Conservation (phyloP, 1,140 invertebrate genomes). For the Heterodera carotae region DNA sequence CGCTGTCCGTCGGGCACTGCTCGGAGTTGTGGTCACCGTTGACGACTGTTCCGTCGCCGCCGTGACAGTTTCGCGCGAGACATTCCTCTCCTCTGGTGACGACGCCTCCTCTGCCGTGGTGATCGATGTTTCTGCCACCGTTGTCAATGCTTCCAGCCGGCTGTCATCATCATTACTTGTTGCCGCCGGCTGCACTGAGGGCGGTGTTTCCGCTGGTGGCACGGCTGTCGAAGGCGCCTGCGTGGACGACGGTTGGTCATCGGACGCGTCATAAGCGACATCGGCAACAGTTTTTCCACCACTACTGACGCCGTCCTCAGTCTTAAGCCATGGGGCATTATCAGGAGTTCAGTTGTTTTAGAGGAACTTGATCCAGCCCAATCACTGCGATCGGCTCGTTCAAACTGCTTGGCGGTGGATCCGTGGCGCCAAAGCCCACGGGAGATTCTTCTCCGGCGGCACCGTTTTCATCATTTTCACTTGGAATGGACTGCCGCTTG, state of each 20-base stretch:
- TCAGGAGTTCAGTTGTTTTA: not conserved
- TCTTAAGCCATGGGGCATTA: not conserved
- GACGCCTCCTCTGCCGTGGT: not conserved
- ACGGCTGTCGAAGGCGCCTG: too few relatives aligned
- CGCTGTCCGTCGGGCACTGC: not conserved
- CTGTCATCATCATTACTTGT: too few relatives aligned
- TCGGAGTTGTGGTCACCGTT: not conserved
- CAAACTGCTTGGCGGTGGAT: not conserved
- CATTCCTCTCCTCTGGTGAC: not conserved
- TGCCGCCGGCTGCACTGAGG: not conserved
- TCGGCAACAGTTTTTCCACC: not conserved
- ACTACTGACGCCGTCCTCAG: not conserved
- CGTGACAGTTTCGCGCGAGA: not conserved
- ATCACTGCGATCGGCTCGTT: not conserved
- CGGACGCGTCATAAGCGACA: not conserved
- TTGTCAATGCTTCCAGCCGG: too few relatives aligned
- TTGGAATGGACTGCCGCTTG: not conserved
- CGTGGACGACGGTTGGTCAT: not conserved
- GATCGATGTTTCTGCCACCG: not conserved
- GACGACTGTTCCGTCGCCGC: conserved; percentile 6
- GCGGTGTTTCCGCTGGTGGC: not conserved
- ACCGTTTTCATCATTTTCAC: not conserved
- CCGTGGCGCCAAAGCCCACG: not conserved
- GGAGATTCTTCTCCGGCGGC: not conserved
- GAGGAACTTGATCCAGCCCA: not conserved